Evolutionary conservation across 2,113 vertebrate species (phyloP).

Genomic region (Lepus timidus): DNA sequence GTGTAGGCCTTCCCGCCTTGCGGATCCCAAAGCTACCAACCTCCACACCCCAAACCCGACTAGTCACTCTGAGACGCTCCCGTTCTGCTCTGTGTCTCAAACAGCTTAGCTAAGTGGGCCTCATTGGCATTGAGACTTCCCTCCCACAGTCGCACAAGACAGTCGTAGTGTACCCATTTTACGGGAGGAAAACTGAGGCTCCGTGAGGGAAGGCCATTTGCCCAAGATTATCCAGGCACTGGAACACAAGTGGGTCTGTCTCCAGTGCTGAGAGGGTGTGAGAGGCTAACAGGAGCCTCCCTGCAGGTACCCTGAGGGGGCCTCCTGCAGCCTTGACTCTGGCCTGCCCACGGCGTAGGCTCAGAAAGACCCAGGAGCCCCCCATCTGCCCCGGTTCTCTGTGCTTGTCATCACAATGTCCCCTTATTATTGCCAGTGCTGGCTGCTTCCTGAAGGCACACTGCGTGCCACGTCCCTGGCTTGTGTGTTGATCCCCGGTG

Average conservation of each 20-base stretch:
- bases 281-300: neutral
- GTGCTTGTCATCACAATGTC: neutral
- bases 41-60: neutral
- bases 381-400: neutral
- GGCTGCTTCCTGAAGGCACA: neutral
- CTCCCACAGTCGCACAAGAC: neutral
- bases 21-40: neutral
- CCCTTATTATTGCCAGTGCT: neutral
- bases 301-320: neutral
- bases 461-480: neutral
- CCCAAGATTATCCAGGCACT: neutral
- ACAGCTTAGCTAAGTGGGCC: neutral
- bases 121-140: neutral
- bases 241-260: neutral
- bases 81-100: neutral
- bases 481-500: neutral
- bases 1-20: no score
- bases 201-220: neutral
- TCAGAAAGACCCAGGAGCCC: neutral
- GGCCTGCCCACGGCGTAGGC: neutral
- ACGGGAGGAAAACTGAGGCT: neutral
- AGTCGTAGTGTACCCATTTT: neutral
- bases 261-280: neutral
- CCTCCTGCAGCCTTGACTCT: neutral
- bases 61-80: neutral